Percentiles rank a stretch among this genome's conserved stretches.
Conservation (phyloP, 2,888 invertebrate species). For the Rhyacophila evoluta region DNA sequence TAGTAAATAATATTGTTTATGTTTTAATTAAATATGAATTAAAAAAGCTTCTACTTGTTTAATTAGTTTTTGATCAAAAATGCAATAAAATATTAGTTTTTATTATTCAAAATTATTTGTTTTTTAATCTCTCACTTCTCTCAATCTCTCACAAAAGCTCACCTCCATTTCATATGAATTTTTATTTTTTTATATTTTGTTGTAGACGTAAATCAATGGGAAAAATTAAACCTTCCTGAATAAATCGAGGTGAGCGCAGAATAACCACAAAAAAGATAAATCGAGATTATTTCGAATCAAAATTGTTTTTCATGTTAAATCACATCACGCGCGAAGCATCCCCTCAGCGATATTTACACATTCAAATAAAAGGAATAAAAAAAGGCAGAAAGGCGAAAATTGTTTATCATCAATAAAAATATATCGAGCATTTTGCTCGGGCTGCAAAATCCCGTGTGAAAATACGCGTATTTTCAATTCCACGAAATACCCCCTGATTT, state of each 20-base stretch:
- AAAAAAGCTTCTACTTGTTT: too few species aligned
- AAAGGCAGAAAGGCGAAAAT: not conserved
- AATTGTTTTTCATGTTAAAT: conserved; percentile 10
- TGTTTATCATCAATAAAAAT: conserved; percentile 19
- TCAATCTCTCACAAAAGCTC: too few species aligned
- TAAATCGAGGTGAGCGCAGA: not conserved
- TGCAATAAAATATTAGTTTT: too few species aligned
- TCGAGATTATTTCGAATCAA: not conserved
- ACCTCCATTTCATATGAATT: too few species aligned
- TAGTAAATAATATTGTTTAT: too few species aligned
- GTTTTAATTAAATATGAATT: too few species aligned
- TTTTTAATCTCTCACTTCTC: too few species aligned
- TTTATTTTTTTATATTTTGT: too few species aligned
- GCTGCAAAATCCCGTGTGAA: not conserved
- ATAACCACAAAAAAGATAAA: not conserved
- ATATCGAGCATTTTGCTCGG: not conserved
- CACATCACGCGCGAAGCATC: conserved; percentile 8
- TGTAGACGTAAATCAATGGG: not conserved
- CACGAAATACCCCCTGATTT: not conserved
- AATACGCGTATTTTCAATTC: not conserved
- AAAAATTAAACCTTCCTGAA: conserved; percentile 7
- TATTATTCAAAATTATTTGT: too few species aligned
- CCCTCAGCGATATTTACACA: conserved; percentile 17
- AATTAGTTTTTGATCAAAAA: too few species aligned
- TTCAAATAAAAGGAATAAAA: not conserved